phyloP scores from a whole-genome alignment of 2,113 vertebrate species.

The Poicephalus gulielmi region DNA sequence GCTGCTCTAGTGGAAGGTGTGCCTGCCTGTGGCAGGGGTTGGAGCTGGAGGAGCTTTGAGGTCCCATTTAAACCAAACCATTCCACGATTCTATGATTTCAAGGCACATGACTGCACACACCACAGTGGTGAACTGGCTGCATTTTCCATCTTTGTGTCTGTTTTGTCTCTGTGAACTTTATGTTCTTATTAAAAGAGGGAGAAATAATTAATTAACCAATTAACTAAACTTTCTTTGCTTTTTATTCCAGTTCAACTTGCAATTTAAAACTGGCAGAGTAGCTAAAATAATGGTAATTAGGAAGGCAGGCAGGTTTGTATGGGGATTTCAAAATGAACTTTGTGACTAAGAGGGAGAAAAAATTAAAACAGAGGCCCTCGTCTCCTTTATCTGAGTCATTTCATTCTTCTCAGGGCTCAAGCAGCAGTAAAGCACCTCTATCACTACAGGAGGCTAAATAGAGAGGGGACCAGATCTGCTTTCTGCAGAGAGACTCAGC shows the following conservation, averaged over 20 bases:
- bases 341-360: background rate
- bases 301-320: conserved; percentile 25
- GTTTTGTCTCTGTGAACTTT: conserved; percentile 10
- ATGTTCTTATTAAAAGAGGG: conserved; percentile 16
- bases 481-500: background rate
- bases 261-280: conserved; percentile 30
- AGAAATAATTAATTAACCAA: conserved; percentile 32
- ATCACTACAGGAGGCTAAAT: background rate
- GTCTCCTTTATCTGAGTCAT: background rate
- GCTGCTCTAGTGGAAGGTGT: background rate
- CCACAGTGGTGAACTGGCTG: background rate
- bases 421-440: background rate
- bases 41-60: background rate
- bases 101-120: background rate
- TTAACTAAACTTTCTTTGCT: conserved; percentile 55
- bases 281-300: conserved; percentile 47
- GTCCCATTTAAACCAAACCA: background rate
- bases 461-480: background rate
- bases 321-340: background rate
- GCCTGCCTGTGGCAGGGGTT: background rate
- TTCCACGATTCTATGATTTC: background rate
- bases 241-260: conserved; percentile 15
- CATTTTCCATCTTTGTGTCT: background rate
- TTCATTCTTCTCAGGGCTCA: background rate
- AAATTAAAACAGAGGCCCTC: background rate